Base-by-base conservation (phyloP, 2,113 vertebrate genomes). In the Lepisosteus osseus region DNA sequence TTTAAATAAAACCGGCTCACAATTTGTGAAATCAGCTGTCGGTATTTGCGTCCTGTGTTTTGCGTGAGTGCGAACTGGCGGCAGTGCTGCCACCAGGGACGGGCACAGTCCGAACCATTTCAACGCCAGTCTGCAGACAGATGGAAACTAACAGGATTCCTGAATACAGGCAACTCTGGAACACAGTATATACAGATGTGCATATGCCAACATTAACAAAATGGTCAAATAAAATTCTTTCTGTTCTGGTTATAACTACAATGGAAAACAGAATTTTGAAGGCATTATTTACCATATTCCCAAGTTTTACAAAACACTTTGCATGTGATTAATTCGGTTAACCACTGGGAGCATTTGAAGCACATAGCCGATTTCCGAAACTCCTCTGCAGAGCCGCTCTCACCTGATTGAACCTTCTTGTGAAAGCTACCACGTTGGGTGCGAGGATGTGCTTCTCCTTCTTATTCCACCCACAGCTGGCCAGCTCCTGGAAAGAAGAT, bases 391-490 rank as follows among this genome's bases (percentile, higher is more conserved):
- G 29, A 29, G 29, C 29, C 7, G 56, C 62, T 55, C 72, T 86
- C 86, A 94, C 93, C 92, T 94, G 93, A 82, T 94, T 94, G 84
- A 94, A 94, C 56, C 93, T 90, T 74, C 93, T 87, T 12, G 93
- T 94, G 83, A 94, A 94, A 77, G 93, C 93, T 86, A 94, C 93
- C 47, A 94, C 80, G 51, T 94, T 94, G 67, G 93, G 93, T 74
- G 93, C 92, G 0, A 94, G 91, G 71, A 86, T 92, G 59, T 94
- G 92, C 80, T 94, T 94, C 81, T 94, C 93, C 78, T 93, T 94
- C 83, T 92, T 94, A 79, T 91, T 94, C 93, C 93, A 94, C 73
- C 92, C 93, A 73, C 93, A 94, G 84, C 91, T 94, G 77, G 90
- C 86, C 68, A 94, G 85, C 79, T 94, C 93, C 93, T 94, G 78